These are phyloP conservation scores for Dasyornis broadbenti DNA, from an alignment of 2,113 vertebrate genomes.

Conservation along the genomic window DNA sequence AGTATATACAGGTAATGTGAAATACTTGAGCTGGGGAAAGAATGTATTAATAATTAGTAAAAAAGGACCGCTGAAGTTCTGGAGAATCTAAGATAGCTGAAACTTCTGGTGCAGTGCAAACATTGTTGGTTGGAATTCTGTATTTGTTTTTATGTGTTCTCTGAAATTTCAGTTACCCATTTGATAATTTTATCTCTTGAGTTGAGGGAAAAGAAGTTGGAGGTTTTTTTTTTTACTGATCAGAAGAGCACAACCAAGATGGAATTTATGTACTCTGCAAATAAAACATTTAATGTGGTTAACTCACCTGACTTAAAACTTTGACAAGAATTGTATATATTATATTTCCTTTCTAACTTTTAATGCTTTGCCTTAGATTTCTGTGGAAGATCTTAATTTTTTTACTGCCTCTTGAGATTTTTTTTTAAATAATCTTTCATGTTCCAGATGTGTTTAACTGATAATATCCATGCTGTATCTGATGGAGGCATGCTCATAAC, in stretches of 20 bases:
- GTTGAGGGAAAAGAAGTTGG: neutral
- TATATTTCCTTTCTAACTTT: neutral
- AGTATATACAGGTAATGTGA: neutral
- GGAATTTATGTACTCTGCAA: neutral
- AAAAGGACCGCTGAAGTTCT: neutral
- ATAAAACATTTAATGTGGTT: neutral
- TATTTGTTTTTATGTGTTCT: neutral
- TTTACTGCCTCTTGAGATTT: neutral
- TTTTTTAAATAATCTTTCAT: neutral
- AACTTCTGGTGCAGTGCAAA: neutral
- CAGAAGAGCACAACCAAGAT: neutral
- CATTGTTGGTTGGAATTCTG: neutral
- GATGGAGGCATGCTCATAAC: neutral
- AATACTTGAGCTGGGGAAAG: neutral
- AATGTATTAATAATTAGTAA: neutral
- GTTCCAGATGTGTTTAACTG: neutral
- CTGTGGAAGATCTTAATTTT: neutral
- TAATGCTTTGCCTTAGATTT: neutral
- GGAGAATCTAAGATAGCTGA: neutral
- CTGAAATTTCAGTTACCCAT: neutral
- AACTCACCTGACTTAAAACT: neutral
- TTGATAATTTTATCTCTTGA: neutral
- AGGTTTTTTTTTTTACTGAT: neutral
- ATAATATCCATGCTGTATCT: neutral
- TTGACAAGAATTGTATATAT: neutral